Conservation (phyloP, 2,113 vertebrate species). For the Tragelaphus imberbis region DNA sequence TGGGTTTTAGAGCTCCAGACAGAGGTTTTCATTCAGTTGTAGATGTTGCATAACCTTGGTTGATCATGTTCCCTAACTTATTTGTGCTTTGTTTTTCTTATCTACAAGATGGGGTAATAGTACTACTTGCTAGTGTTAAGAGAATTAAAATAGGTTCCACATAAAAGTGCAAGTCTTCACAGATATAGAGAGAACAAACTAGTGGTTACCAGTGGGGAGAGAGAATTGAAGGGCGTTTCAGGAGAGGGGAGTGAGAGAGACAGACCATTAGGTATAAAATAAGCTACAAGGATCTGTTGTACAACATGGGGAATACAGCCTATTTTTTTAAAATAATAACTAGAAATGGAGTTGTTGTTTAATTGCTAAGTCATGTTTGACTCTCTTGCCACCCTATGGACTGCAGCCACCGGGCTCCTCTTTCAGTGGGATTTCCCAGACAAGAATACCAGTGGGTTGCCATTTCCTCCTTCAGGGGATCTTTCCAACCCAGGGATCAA, state of each 20-base stretch:
- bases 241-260: not conserved
- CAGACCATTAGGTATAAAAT: not conserved
- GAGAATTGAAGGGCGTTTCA: not conserved
- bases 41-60: not conserved
- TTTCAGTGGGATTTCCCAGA: not conserved
- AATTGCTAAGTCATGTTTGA: not conserved
- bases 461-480: not conserved
- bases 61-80: not conserved
- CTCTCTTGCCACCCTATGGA: not conserved
- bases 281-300: not conserved
- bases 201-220: not conserved
- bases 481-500: not conserved
- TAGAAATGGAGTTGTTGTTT: not conserved
- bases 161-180: not conserved
- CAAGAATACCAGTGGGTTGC: not conserved
- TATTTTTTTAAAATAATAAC: not conserved
- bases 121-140: too few species aligned
- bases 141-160: not conserved
- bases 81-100: not conserved
- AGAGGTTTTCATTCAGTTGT: not conserved
- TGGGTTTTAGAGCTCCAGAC: not conserved
- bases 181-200: not conserved
- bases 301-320: not conserved
- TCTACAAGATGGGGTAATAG: not conserved
- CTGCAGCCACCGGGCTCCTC: not conserved